Evolutionary conservation across 2,113 vertebrate species (phyloP).

Genomic region (Crotophaga sulcirostris): DNA sequence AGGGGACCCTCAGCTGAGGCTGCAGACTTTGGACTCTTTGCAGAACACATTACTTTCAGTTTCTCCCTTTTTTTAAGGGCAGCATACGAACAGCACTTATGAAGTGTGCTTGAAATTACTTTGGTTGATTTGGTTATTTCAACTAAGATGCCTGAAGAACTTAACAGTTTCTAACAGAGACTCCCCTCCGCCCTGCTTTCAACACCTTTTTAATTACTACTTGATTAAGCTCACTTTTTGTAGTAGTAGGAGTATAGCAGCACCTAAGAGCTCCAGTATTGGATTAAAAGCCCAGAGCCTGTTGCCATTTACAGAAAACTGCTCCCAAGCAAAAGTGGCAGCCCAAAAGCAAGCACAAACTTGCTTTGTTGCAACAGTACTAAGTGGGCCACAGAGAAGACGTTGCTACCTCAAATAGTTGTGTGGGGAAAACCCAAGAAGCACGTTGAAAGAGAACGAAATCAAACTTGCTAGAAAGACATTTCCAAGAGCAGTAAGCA

Average conservation of each 20-base stretch:
- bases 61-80: background rate
- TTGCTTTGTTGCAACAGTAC: background rate
- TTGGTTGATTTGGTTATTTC: background rate
- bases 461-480: slow-evolving; percentile 17
- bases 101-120: background rate
- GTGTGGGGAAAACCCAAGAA: background rate
- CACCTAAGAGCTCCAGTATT: background rate
- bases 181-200: background rate
- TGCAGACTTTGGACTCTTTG: background rate
- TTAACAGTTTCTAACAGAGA: background rate
- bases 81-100: background rate
- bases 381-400: background rate
- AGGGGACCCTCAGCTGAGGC: background rate
- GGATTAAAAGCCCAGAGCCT: background rate
- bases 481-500: slow-evolving; percentile 5
- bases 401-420: background rate
- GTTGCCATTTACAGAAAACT: background rate
- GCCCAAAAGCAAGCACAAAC: background rate
- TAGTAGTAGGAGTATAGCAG: background rate
- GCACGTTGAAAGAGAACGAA: background rate
- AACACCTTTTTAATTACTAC: background rate
- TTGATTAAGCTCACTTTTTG: background rate
- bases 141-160: background rate
- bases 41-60: background rate
- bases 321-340: background rate